These are phyloP conservation scores for Diarsia dahlii DNA, from an alignment of 2,888 invertebrate genomes.

Conservation along the genomic window DNA sequence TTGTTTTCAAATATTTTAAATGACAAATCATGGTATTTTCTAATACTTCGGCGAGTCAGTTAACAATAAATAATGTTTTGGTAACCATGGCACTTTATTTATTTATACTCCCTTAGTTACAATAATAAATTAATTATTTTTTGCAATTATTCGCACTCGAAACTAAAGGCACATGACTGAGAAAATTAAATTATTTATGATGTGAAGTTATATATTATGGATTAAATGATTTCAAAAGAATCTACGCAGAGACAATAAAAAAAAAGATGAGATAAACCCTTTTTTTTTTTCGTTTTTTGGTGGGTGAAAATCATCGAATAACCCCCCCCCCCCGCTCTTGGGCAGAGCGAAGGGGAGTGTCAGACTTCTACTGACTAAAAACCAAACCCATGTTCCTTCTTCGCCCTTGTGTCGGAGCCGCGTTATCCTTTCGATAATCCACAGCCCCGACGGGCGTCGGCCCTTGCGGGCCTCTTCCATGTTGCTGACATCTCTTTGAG, in stretches of 20 bases:
- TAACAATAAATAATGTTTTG: background rate
- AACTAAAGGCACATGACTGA: background rate
- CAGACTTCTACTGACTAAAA: no score
- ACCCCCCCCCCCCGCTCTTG: no score
- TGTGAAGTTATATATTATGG: background rate
- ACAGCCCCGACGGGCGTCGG: no score
- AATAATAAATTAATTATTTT: no score
- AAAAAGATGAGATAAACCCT: background rate
- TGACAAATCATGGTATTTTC: slow-evolving; percentile 5
- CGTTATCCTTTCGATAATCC: no score
- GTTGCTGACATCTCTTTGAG: no score
- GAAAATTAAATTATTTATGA: background rate
- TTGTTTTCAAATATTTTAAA: background rate
- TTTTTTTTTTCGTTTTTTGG: no score
- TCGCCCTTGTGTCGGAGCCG: no score
- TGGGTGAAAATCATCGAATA: no score
- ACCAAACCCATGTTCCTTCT: no score
- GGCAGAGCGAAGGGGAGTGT: no score
- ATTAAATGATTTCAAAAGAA: background rate
- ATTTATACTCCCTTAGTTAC: background rate
- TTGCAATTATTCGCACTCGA: background rate
- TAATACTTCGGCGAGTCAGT: background rate
- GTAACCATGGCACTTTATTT: background rate
- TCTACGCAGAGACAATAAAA: background rate
- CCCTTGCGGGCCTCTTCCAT: no score